Evolutionary conservation across 2,113 vertebrate genomes (phyloP).

Genomic region (Noturus placidus): DNA sequence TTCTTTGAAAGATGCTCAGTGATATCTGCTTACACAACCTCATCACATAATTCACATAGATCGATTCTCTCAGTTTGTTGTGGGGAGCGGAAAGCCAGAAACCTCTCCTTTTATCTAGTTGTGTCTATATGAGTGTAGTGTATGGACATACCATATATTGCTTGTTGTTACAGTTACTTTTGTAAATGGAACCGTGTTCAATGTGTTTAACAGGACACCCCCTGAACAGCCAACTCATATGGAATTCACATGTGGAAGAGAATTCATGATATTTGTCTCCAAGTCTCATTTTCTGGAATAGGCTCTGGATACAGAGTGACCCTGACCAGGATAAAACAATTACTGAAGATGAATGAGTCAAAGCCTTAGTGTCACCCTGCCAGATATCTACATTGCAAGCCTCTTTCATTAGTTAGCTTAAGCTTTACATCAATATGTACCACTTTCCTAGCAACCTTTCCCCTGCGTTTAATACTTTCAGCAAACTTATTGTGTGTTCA

Average conservation of each 20-base stretch:
- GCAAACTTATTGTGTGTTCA: not conserved
- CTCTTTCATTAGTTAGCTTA: not conserved
- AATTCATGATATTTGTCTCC: not conserved
- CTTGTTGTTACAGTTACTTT: not conserved
- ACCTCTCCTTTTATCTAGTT: conserved; percentile 7
- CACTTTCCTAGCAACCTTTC: conserved; percentile 18
- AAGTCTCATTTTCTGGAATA: not conserved
- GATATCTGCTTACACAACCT: conserved; percentile 36
- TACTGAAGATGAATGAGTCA: not conserved
- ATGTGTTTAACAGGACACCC: not conserved
- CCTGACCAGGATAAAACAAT: conserved; percentile 1
- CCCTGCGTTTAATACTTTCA: not conserved
- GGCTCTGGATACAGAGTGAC: not conserved
- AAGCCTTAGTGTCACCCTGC: not conserved
- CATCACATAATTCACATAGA: conserved; percentile 38
- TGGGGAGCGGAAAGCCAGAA: not conserved
- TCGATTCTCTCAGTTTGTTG: conserved; percentile 38
- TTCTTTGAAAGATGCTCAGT: conserved; percentile 32
- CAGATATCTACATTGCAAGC: not conserved
- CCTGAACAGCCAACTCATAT: not conserved
- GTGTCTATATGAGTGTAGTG: not conserved
- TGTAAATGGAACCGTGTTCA: not conserved
- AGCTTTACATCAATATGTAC: not conserved
- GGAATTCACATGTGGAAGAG: not conserved
- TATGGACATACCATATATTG: not conserved